Conservation (phyloP, 2,888 invertebrate genomes). For the Euzetes globulus region DNA sequence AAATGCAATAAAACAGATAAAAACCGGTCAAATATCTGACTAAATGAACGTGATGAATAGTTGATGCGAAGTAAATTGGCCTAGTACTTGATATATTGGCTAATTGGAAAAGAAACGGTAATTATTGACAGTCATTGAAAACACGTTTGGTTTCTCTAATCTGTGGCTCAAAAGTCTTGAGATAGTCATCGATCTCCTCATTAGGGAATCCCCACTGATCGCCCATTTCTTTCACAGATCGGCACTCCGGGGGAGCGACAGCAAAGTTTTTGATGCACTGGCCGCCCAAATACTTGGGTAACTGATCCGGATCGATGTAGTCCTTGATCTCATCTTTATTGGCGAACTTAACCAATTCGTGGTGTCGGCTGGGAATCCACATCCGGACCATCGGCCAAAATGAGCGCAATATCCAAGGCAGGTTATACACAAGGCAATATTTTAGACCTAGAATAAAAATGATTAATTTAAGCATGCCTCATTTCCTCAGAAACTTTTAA, state of each 20-base stretch:
- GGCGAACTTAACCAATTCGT: conserved; percentile 5
- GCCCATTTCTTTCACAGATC: conserved; percentile 16
- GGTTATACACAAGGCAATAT: conserved; percentile 10
- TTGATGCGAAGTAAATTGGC: no score
- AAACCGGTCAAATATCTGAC: no score
- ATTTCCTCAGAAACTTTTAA: no score
- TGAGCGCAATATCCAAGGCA: conserved; percentile 7
- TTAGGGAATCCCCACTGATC: conserved; percentile 22
- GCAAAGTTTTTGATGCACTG: conserved; percentile 25
- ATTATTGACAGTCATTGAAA: neutral
- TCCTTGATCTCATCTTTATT: conserved; percentile 16
- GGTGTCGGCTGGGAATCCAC: neutral
- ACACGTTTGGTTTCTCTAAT: conserved; percentile 28
- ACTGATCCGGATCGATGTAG: conserved; percentile 20
- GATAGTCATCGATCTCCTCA: conserved; percentile 28
- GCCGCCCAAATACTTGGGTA: conserved; percentile 31
- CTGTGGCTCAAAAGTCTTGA: conserved; percentile 23
- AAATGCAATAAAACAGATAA: no score
- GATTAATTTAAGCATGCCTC: no score
- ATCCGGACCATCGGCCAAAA: conserved; percentile 12
- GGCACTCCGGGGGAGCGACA: neutral
- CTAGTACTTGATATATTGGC: no score
- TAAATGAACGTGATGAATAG: no score
- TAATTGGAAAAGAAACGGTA: no score
- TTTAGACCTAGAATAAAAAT: neutral